phyloP scores from a whole-genome alignment of 2,113 vertebrate species.

The Seriola aureovittata region DNA sequence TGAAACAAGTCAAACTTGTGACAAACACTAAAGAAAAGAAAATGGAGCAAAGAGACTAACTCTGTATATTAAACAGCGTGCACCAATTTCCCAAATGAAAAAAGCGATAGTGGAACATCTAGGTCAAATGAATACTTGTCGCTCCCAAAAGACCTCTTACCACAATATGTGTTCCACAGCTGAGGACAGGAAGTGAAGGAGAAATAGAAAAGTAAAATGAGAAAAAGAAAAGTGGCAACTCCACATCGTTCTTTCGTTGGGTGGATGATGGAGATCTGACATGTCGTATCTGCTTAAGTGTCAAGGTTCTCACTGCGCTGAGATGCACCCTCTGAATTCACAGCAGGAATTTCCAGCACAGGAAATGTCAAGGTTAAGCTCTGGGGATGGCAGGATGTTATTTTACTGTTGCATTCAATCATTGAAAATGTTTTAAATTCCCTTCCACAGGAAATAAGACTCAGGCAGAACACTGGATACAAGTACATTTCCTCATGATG shows the following conservation, averaged over 20 bases:
- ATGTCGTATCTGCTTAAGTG: conserved; percentile 25
- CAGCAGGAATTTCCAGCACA: conserved; percentile 15
- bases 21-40: conserved; percentile 20
- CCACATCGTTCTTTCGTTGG: background rate
- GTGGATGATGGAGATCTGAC: conserved; percentile 48
- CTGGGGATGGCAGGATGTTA: conserved; percentile 23
- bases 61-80: background rate
- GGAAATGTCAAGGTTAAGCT: conserved; percentile 73
- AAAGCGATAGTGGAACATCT: conserved; percentile 25
- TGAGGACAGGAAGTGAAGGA: background rate
- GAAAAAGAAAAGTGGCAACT: background rate
- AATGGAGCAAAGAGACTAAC: conserved; percentile 12
- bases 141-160: conserved; percentile 26
- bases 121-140: conserved; percentile 27
- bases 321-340: conserved; percentile 26
- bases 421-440: background rate
- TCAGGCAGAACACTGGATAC: too few species aligned
- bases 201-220: background rate
- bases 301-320: conserved; percentile 25
- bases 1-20: background rate
- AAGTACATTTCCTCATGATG: too few species aligned
- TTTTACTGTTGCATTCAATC: background rate
- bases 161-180: conserved; percentile 5
- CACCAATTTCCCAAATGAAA: conserved; percentile 30
- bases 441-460: too few species aligned